phyloP scores from a whole-genome alignment of 2,888 invertebrate species.

The Cheilosia vernalis region DNA sequence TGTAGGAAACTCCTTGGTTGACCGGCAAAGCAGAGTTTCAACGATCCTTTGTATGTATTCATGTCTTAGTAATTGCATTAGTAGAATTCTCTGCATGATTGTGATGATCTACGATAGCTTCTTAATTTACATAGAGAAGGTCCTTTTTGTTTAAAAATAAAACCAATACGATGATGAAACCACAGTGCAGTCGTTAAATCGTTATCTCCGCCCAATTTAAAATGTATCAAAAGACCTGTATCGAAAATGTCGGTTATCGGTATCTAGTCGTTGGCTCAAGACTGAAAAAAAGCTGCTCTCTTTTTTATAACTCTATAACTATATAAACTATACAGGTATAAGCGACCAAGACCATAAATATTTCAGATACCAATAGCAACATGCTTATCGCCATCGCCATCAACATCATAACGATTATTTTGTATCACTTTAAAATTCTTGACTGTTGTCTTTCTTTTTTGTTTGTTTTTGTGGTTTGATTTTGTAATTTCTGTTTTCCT shows the following conservation, averaged over 20 bases:
- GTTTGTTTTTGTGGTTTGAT: slow-evolving; percentile 5
- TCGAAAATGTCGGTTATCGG: slow-evolving; percentile 10
- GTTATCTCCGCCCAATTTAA: not conserved
- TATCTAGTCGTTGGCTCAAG: too few relatives aligned
- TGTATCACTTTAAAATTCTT: slow-evolving; percentile 46
- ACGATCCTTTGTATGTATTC: too few relatives aligned
- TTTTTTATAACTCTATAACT: not conserved
- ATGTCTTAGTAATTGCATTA: too few relatives aligned
- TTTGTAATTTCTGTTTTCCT: slow-evolving; percentile 28
- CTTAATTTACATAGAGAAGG: too few relatives aligned
- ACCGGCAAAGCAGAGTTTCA: too few relatives aligned
- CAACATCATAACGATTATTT: slow-evolving; percentile 50
- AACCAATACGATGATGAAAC: too few relatives aligned
- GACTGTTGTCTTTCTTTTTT: not conserved
- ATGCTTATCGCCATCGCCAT: slow-evolving; percentile 37
- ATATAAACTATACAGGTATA: not conserved
- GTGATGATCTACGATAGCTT: too few relatives aligned
- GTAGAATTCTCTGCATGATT: too few relatives aligned
- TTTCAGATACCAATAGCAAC: slow-evolving; percentile 7
- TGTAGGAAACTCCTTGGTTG: too few relatives aligned
- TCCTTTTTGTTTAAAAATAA: too few relatives aligned
- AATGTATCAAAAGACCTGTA: slow-evolving; percentile 23
- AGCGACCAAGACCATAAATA: not conserved
- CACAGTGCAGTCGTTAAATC: not conserved
- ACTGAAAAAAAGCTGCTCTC: slow-evolving; percentile 13